Evolutionary conservation across 2,113 vertebrate species (phyloP).

Genomic region (Colinus virginianus): DNA sequence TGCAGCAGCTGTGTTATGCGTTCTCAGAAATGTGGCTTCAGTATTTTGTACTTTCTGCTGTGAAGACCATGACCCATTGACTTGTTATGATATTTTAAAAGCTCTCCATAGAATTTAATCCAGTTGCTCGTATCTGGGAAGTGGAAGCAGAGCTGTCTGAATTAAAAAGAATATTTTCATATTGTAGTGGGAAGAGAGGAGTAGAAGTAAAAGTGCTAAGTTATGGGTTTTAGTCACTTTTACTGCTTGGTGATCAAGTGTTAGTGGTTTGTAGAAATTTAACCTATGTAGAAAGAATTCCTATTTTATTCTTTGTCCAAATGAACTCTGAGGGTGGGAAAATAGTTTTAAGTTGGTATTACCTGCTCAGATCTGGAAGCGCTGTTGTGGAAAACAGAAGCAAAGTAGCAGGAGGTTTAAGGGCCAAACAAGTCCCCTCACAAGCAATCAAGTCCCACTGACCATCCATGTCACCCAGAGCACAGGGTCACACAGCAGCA

Average conservation of each 20-base stretch:
- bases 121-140: slow-evolving; percentile 56
- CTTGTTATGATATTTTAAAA: slow-evolving; percentile 42
- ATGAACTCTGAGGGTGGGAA: background rate
- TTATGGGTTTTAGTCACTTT: background rate
- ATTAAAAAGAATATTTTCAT: background rate
- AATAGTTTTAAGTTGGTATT: background rate
- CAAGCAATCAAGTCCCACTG: background rate
- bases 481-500: background rate
- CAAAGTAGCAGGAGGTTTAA: background rate
- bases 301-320: background rate
- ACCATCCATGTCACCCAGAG: rapidly evolving
- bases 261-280: background rate
- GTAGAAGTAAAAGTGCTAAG: background rate
- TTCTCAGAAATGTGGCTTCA: background rate
- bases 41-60: background rate
- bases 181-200: rapidly evolving
- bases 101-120: slow-evolving; percentile 39
- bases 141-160: background rate
- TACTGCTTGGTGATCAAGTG: background rate
- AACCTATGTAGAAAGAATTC: background rate
- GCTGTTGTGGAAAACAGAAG: background rate
- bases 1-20: slow-evolving; percentile 24
- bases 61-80: slow-evolving; percentile 45
- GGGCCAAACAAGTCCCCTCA: too few relatives aligned
- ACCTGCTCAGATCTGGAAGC: background rate